These are phyloP conservation scores for Theristicus caerulescens DNA, from an alignment of 2,113 vertebrate genomes.

Conservation along the genomic window DNA sequence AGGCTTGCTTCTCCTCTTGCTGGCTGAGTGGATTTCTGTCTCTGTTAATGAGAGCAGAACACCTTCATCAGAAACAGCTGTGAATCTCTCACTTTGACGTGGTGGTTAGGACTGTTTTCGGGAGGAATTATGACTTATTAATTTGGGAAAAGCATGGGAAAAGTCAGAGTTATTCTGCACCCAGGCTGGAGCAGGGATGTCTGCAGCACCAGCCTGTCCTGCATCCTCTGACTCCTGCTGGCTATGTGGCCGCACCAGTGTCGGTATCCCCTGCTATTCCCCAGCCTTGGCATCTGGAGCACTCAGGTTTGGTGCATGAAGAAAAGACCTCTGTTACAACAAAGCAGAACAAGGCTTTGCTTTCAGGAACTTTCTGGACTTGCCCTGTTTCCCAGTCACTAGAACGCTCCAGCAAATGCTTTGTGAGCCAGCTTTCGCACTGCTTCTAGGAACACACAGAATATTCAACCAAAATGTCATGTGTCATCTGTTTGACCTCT, in stretches of 20 bases:
- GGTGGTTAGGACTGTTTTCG: neutral
- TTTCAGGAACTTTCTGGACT: slow-evolving; percentile 15
- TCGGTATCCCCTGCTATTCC: neutral
- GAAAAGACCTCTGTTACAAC: slow-evolving; percentile 9
- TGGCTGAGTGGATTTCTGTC: neutral
- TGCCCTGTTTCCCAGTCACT: neutral
- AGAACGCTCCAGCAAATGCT: neutral
- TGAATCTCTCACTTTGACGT: fast-evolving
- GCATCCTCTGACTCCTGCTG: neutral
- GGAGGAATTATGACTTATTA: neutral
- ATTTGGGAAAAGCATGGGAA: neutral
- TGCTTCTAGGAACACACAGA: slow-evolving; percentile 62
- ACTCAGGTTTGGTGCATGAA: neutral
- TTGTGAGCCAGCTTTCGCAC: slow-evolving; percentile 22
- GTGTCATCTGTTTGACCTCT: slow-evolving; percentile 18
- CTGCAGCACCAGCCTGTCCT: neutral
- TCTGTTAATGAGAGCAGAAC: neutral
- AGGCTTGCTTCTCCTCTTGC: neutral
- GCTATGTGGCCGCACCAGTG: fast-evolving
- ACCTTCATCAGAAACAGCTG: fast-evolving
- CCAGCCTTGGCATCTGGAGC: neutral
- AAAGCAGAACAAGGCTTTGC: neutral
- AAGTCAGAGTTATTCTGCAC: neutral
- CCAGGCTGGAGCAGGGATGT: neutral
- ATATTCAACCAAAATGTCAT: slow-evolving; percentile 37